Percentiles rank a stretch among this genome's conserved stretches.
Conservation (phyloP, 1,140 invertebrate genomes). For the Penaeus indicus region DNA sequence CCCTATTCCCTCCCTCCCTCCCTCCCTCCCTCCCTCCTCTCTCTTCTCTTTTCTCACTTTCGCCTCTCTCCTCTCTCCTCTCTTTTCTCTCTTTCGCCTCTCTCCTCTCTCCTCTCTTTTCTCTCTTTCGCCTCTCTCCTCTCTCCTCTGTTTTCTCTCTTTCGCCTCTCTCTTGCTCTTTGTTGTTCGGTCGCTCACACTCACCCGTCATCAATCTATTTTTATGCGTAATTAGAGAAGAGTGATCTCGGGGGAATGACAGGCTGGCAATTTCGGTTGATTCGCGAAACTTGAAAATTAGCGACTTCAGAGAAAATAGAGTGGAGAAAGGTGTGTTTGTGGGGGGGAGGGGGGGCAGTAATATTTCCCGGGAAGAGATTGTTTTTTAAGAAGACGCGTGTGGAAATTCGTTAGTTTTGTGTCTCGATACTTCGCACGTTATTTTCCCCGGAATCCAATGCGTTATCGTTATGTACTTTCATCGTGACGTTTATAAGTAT, state of each 20-base stretch:
- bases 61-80: constrained; percentile 19
- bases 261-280: background rate
- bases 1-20: too few species aligned
- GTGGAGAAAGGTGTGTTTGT: too few species aligned
- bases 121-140: background rate
- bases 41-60: constrained; percentile 36
- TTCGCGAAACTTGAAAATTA: too few species aligned
- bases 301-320: too few species aligned
- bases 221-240: background rate
- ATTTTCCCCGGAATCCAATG: too few species aligned
- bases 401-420: too few species aligned
- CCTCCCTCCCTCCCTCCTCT: background rate
- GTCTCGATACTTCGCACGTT: too few species aligned
- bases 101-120: constrained; percentile 5
- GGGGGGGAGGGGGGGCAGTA: too few species aligned
- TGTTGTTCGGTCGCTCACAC: background rate
- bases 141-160: background rate
- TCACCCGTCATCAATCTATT: background rate
- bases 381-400: too few species aligned
- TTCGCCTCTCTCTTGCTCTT: constrained; percentile 27
- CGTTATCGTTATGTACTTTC: too few species aligned
- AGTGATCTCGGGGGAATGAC: background rate
- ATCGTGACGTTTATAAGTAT: too few species aligned
- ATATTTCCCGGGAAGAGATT: too few species aligned
- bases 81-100: constrained; percentile 48